Conservation (phyloP, 2,888 invertebrate genomes). For the Ecdyonurus torrentis region DNA sequence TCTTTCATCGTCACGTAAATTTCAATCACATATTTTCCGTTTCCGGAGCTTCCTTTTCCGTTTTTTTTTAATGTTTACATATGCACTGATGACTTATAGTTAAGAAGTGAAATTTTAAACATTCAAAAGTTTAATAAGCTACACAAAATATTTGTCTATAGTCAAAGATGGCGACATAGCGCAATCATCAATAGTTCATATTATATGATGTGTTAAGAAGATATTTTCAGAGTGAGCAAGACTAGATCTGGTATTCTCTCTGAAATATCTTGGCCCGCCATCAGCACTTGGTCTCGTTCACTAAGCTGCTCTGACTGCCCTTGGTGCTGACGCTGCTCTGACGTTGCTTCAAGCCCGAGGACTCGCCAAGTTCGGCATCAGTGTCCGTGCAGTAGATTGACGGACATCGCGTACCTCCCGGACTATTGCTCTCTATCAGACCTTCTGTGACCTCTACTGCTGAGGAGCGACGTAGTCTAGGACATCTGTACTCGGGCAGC, state of each 20-base stretch:
- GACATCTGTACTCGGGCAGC: slow-evolving; percentile 16
- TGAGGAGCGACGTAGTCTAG: slow-evolving; percentile 36
- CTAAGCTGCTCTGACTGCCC: slow-evolving; percentile 7
- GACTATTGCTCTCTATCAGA: not conserved
- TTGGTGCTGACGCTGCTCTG: not conserved
- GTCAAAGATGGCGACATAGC: too few relatives aligned
- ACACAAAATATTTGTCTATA: too few relatives aligned
- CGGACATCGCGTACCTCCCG: slow-evolving; percentile 6
- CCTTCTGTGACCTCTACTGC: slow-evolving; percentile 38
- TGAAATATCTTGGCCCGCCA: not conserved
- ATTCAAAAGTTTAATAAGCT: too few relatives aligned
- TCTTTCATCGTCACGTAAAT: too few relatives aligned
- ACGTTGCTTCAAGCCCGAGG: not conserved
- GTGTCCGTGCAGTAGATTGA: slow-evolving; percentile 13
- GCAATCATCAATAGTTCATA: too few relatives aligned
- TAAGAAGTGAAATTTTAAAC: too few relatives aligned
- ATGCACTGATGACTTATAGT: too few relatives aligned
- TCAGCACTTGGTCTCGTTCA: slow-evolving; percentile 8
- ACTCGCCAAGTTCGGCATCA: slow-evolving; percentile 8
- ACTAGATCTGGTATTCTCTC: not conserved
- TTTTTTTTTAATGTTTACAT: too few relatives aligned
- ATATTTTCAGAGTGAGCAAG: too few relatives aligned
- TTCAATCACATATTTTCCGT: too few relatives aligned
- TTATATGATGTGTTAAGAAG: too few relatives aligned
- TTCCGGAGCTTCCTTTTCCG: too few relatives aligned